These are phyloP conservation scores for Zaprionus davidi DNA, from an alignment of 1,140 invertebrate genomes.

Conservation along the genomic window DNA sequence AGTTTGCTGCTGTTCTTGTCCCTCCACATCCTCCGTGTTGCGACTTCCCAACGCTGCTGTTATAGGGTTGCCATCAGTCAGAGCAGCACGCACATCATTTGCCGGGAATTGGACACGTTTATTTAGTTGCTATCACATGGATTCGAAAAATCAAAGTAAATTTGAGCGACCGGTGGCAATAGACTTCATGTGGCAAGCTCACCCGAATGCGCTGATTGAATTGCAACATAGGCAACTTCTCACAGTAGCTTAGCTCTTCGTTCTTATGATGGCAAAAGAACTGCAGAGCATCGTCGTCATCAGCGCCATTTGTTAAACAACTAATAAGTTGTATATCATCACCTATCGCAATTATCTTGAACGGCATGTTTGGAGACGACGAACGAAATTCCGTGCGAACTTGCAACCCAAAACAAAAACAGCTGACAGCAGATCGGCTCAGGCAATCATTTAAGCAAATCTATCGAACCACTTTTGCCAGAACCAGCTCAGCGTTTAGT, in stretches of 20 bases:
- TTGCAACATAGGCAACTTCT: background rate
- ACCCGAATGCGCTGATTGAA: constrained; percentile 45
- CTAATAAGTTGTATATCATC: background rate
- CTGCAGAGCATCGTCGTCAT: background rate
- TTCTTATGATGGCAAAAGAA: constrained; percentile 27
- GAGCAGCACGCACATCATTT: constrained; percentile 19
- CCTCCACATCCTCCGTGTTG: background rate
- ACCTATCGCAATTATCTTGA: constrained; percentile 18
- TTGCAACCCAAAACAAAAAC: constrained; percentile 9
- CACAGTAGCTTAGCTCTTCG: constrained; percentile 2
- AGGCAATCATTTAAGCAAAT: background rate
- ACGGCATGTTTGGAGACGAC: constrained; percentile 25
- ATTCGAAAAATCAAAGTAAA: background rate
- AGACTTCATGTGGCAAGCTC: background rate
- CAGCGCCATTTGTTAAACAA: background rate
- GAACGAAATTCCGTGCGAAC: too few relatives aligned
- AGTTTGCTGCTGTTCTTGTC: background rate
- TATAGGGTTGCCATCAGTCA: constrained; percentile 9
- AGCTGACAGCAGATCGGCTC: constrained; percentile 11
- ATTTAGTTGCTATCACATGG: constrained; percentile 52
- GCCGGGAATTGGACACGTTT: constrained; percentile 59
- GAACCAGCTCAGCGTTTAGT: background rate
- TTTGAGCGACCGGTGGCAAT: background rate
- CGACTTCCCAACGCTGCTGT: background rate
- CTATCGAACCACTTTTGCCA: background rate